Evolutionary conservation across 2,113 vertebrate species (phyloP).

Genomic region (Archocentrus centrarchus): DNA sequence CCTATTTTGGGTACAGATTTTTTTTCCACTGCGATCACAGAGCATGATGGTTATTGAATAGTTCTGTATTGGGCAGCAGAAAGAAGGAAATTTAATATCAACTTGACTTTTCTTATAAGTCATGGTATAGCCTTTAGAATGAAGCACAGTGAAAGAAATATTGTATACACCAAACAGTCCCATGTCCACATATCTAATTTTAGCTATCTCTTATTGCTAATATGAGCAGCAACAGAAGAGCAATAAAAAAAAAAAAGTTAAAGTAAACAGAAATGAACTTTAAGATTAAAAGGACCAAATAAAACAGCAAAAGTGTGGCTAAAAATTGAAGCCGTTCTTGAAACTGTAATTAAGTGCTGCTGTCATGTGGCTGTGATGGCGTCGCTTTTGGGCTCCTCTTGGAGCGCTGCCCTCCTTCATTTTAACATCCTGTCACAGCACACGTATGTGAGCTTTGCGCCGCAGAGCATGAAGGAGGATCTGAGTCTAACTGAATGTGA

Average conservation of each 20-base stretch:
- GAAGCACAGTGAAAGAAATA: neutral
- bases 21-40: neutral
- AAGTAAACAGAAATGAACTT: conserved; percentile 23
- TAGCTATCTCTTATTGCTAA: neutral
- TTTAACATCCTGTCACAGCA: conserved; percentile 45
- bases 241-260: conserved; percentile 10
- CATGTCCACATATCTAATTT: conserved; percentile 24
- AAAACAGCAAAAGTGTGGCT: neutral
- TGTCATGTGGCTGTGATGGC: conserved; percentile 11
- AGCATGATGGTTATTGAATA: neutral
- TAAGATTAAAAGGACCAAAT: conserved; percentile 16
- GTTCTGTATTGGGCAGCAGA: neutral
- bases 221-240: conserved; percentile 10
- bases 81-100: conserved; percentile 20
- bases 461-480: conserved; percentile 53
- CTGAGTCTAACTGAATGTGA: conserved; percentile 74
- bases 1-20: neutral
- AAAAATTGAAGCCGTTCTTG: conserved; percentile 1
- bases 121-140: neutral
- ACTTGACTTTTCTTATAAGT: neutral
- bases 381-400: conserved; percentile 24
- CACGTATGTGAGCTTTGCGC: neutral
- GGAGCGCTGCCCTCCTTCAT: neutral
- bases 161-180: neutral
- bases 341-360: conserved; percentile 37